Evolutionary conservation across 2,888 invertebrate species (phyloP).

Genomic region (Phaedon cochleariae): DNA sequence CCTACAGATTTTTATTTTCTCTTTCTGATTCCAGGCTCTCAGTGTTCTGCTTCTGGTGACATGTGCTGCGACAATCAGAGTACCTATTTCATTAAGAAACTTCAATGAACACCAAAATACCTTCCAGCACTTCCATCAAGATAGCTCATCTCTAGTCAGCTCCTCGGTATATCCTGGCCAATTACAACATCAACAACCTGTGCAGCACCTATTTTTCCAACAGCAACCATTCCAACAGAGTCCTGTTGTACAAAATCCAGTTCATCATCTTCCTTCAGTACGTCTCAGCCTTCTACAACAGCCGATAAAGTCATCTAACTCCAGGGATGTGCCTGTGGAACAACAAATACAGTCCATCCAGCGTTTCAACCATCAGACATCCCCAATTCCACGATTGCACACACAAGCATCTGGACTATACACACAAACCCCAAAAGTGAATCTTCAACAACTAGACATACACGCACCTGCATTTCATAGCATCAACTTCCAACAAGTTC

Average conservation of each 20-base stretch:
- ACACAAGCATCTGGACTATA: neutral
- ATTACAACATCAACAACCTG: too few species aligned
- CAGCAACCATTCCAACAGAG: neutral
- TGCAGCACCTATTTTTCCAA: too few species aligned
- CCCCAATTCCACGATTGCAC: neutral
- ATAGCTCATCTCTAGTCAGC: neutral
- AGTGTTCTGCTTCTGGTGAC: neutral
- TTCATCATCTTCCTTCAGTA: neutral
- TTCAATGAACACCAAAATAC: neutral
- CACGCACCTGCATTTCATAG: too few species aligned
- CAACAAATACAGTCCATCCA: neutral
- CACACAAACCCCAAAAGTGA: neutral
- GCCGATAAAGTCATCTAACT: neutral
- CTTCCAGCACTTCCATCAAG: neutral
- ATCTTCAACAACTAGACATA: neutral
- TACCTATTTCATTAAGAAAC: neutral
- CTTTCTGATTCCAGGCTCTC: neutral
- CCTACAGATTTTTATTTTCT: too few species aligned
- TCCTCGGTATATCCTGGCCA: neutral
- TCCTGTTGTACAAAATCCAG: too few species aligned
- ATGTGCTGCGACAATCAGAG: neutral
- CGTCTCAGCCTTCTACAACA: neutral
- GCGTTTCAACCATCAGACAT: neutral
- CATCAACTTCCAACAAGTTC: too few species aligned
- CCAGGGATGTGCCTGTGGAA: neutral